phyloP scores from a whole-genome alignment of 30 jellyfish, hydroid and myxozoan species.

The Aurelia sp. region DNA sequence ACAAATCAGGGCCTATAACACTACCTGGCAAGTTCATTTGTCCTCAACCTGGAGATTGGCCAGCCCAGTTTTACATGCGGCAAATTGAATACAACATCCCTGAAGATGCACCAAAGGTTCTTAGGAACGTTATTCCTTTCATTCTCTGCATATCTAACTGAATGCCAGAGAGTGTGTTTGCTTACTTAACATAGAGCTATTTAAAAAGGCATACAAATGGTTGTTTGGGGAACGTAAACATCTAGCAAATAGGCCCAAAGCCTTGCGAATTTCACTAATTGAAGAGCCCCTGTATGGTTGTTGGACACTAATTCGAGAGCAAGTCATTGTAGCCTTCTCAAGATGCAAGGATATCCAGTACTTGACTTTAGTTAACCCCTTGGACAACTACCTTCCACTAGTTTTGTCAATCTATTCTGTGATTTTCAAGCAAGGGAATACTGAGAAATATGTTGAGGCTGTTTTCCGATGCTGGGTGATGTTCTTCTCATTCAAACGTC shows the following conservation, averaged over 20 bases:
- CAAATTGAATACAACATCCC: constrained; percentile 21
- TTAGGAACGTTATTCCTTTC: background rate
- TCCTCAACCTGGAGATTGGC: constrained; percentile 56
- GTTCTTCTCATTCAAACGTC: constrained; percentile 29
- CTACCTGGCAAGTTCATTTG: constrained; percentile 6
- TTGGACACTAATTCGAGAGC: constrained; percentile 13
- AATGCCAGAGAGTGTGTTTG: constrained; percentile 44
- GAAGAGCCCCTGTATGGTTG: constrained; percentile 23
- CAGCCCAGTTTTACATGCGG: constrained; percentile 49
- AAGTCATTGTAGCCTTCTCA: background rate
- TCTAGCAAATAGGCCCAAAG: constrained; percentile 17
- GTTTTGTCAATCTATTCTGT: constrained; percentile 12
- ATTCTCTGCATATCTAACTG: constrained; percentile 43
- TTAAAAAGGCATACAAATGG: constrained; percentile 7
- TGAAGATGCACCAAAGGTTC: background rate
- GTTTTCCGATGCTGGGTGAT: constrained; percentile 21
- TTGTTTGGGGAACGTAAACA: constrained; percentile 11
- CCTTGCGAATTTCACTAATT: constrained; percentile 6
- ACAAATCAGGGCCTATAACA: background rate
- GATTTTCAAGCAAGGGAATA: constrained; percentile 14
- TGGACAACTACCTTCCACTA: constrained; percentile 35
- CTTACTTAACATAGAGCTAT: constrained; percentile 3
- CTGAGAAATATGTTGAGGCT: background rate
- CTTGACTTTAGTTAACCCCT: constrained; percentile 1
- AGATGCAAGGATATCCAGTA: constrained; percentile 21